Conservation (phyloP, 2,113 vertebrate species). For the Colossoma macropomum region DNA sequence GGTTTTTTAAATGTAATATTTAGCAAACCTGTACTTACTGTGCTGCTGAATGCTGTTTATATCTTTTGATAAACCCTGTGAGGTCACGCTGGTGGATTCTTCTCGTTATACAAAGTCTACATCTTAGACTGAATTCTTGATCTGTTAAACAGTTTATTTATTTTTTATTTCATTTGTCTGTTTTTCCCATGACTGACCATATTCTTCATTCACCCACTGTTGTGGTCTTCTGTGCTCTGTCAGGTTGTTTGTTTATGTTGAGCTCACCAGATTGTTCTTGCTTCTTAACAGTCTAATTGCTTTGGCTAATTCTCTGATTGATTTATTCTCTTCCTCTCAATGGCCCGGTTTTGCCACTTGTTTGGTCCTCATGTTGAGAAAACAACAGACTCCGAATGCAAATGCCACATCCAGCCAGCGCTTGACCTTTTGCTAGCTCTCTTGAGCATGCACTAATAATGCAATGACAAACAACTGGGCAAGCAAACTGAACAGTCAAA, state of each 20-base stretch:
- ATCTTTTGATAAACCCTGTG: too few species aligned
- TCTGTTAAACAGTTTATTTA: too few species aligned
- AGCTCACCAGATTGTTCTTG: neutral
- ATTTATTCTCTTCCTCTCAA: neutral
- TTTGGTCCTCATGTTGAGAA: neutral
- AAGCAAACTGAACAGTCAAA: neutral
- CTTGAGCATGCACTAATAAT: neutral
- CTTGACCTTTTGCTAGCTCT: neutral
- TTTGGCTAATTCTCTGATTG: neutral
- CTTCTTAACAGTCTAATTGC: neutral
- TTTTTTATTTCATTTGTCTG: too few species aligned
- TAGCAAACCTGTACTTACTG: too few species aligned
- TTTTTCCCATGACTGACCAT: too few species aligned
- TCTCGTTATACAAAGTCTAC: too few species aligned
- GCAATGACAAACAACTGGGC: constrained; percentile 1
- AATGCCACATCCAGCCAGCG: neutral
- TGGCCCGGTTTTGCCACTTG: neutral
- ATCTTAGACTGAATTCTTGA: too few species aligned
- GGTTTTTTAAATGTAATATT: too few species aligned
- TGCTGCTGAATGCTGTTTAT: too few species aligned
- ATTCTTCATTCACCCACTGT: neutral
- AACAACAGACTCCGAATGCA: neutral
- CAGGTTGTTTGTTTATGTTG: neutral
- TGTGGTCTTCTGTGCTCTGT: neutral
- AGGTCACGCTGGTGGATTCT: too few species aligned